phyloP scores from a whole-genome alignment of 2,113 vertebrate genomes.

The Athene cunicularia region DNA sequence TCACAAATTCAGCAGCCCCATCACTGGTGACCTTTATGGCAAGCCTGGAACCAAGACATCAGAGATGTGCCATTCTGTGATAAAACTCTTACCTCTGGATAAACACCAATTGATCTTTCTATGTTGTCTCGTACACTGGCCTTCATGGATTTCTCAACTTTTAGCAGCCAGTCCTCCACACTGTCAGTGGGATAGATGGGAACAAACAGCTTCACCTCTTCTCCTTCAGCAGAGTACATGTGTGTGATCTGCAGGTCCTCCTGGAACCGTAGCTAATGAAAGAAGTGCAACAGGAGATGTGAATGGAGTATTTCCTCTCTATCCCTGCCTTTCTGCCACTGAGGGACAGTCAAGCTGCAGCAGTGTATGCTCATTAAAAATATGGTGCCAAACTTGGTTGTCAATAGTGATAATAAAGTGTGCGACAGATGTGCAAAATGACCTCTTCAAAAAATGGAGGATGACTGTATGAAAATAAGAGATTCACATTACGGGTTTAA shows the following conservation, averaged over 20 bases:
- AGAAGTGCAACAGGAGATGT: background rate
- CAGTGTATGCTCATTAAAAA: background rate
- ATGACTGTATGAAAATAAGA: background rate
- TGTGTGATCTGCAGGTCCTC: slow-evolving; percentile 90
- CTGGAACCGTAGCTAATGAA: slow-evolving; percentile 87
- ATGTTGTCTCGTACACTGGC: slow-evolving; percentile 85
- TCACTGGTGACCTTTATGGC: background rate
- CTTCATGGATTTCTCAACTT: slow-evolving; percentile 90
- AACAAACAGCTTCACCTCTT: slow-evolving; percentile 82
- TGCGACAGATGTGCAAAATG: background rate
- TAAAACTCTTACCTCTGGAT: slow-evolving; percentile 76
- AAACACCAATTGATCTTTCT: slow-evolving; percentile 79
- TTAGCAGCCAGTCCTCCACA: slow-evolving; percentile 89
- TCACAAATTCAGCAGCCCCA: background rate
- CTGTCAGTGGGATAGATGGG: slow-evolving; percentile 82
- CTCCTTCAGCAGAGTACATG: slow-evolving; percentile 90
- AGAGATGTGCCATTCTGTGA: background rate
- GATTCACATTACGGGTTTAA: background rate
- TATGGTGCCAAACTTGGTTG: background rate
- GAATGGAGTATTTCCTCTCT: background rate
- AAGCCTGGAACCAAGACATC: background rate
- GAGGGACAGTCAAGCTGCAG: background rate
- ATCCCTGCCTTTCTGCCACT: background rate
- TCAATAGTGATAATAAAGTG: background rate
- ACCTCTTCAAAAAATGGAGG: background rate